Conservation (phyloP, 2,888 invertebrate genomes). For the Stegana nigrithorax region DNA sequence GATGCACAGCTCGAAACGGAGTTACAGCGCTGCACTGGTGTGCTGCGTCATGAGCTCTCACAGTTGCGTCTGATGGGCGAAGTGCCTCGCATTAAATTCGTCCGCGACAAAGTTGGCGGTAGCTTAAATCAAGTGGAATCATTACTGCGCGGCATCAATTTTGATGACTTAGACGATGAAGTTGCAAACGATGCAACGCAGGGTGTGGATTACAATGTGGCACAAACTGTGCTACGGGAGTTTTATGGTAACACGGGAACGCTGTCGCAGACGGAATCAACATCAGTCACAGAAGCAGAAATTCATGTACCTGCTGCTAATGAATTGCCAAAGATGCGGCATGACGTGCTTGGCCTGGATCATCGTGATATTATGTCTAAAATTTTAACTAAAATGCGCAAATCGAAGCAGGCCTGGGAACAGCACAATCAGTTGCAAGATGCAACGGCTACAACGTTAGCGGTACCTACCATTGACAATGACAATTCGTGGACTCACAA, state of each 20-base stretch:
- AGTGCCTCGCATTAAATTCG: constrained; percentile 80
- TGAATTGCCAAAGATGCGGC: constrained; percentile 76
- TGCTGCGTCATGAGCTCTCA: constrained; percentile 79
- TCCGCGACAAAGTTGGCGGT: constrained; percentile 75
- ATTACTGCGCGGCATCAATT: constrained; percentile 74
- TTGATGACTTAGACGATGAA: constrained; percentile 73
- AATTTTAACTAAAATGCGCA: constrained; percentile 70
- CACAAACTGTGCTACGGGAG: constrained; percentile 28
- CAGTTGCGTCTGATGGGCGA: constrained; percentile 80
- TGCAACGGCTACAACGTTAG: neutral
- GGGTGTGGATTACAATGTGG: constrained; percentile 29
- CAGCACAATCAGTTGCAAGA: constrained; percentile 31
- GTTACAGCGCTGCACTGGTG: constrained; percentile 72
- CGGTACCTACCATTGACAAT: constrained; percentile 10
- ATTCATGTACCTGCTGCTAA: neutral
- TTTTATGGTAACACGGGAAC: constrained; percentile 44
- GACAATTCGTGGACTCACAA: neutral
- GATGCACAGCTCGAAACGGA: constrained; percentile 70
- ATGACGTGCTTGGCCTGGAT: constrained; percentile 78
- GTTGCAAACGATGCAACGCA: constrained; percentile 4
- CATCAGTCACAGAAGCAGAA: constrained; percentile 22
- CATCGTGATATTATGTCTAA: constrained; percentile 75
- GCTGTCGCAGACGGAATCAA: constrained; percentile 64
- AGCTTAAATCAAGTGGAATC: constrained; percentile 73
- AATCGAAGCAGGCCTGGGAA: constrained; percentile 72